Conservation (phyloP, 37 sponge, comb jelly and placozoan species). For the Amphimedon queenslandica region DNA sequence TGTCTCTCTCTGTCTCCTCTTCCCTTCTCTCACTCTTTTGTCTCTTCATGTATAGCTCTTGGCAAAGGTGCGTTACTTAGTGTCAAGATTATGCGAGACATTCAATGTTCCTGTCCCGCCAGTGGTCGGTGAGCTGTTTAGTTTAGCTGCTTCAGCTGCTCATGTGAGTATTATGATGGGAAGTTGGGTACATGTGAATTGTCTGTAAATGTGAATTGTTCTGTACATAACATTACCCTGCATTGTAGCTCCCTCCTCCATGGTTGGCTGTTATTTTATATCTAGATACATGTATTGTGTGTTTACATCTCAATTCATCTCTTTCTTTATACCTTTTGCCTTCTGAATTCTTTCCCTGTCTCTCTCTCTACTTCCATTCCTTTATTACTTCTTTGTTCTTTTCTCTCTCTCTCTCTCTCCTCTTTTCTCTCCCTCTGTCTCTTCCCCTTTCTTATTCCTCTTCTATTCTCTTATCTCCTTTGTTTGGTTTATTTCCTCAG, state of each 20-base stretch:
- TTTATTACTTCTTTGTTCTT: background rate
- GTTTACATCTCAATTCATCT: no score
- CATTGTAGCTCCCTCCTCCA: no score
- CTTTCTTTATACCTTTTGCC: no score
- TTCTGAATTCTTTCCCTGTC: background rate
- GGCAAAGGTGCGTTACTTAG: slow-evolving; percentile 51
- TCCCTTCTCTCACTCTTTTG: background rate
- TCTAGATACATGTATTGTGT: no score
- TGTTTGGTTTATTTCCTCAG: slow-evolving; percentile 24
- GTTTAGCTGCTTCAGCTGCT: slow-evolving; percentile 74
- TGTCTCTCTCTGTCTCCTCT: background rate
- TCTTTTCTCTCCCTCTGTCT: background rate
- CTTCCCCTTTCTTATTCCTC: background rate
- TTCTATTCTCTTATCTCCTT: background rate
- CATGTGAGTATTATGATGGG: no score
- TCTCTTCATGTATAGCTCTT: slow-evolving; percentile 44
- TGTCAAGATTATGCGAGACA: slow-evolving; percentile 32
- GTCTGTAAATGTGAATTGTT: no score
- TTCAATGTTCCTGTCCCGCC: slow-evolving; percentile 41
- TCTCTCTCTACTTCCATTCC: background rate
- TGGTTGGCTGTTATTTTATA: no score
- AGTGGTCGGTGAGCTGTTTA: slow-evolving; percentile 67
- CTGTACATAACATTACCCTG: no score
- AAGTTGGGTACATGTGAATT: no score
- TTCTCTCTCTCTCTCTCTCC: no score